Evolutionary conservation across 2,113 vertebrate species (phyloP).

Genomic region (Pogonocichla stellata): DNA sequence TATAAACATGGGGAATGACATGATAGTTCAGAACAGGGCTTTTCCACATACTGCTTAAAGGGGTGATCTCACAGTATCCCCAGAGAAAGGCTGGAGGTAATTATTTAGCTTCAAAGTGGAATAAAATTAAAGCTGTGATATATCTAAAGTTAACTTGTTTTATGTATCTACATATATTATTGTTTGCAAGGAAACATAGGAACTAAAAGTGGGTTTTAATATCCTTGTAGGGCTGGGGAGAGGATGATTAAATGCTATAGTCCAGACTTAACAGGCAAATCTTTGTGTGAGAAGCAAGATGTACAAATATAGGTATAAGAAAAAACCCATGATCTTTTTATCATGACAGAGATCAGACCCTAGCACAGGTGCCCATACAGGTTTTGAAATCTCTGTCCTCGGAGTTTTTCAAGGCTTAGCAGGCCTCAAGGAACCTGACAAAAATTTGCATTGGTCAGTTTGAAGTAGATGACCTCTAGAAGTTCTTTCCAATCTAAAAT

Average conservation of each 20-base stretch:
- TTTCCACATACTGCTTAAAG: neutral
- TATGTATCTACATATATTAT: neutral
- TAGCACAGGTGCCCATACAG: neutral
- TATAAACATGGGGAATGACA: neutral
- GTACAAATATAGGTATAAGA: neutral
- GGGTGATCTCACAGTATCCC: neutral
- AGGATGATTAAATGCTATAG: neutral
- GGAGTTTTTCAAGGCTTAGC: neutral
- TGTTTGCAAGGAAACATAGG: neutral
- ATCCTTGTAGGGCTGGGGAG: neutral
- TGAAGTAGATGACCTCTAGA: constrained; percentile 34
- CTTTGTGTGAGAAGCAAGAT: neutral
- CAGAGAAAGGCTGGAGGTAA: neutral
- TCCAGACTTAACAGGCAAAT: neutral
- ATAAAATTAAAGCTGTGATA: neutral
- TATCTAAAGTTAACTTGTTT: neutral
- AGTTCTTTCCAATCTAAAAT: constrained; percentile 63
- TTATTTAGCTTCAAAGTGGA: neutral
- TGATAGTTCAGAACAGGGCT: neutral
- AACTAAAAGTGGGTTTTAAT: neutral
- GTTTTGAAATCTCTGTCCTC: neutral
- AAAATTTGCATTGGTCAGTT: neutral
- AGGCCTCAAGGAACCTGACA: neutral
- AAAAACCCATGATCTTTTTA: neutral
- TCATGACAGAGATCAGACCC: neutral